Evolutionary conservation across 1,140 invertebrate species (phyloP), one percentile per base, ranked within the genome.

Genomic region (Glomeris maerens): DNA sequence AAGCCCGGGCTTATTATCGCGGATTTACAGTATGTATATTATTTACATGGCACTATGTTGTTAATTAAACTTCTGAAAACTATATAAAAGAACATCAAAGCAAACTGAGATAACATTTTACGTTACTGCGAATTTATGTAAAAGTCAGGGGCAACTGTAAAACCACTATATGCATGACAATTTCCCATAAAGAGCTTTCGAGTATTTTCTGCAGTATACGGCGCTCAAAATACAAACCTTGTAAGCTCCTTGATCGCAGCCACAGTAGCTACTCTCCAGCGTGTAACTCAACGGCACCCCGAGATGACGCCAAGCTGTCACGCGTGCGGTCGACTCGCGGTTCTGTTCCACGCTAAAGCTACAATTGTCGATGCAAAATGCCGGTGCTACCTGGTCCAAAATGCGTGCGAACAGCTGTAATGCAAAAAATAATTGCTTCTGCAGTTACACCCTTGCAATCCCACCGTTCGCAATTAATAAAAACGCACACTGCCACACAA

Each of bases 211-310:
- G n/a, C n/a, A n/a, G n/a, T n/a, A n/a, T n/a, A n/a, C n/a, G n/a
- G n/a, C n/a, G n/a, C n/a, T n/a, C n/a, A n/a, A n/a, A n/a, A n/a
- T n/a, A n/a, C n/a, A n/a, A n/a, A 59, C 81, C 70, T 77, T 76
- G 60, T 79, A 83, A 29, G 73, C 70, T 41, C 85, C 84, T 59
- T 79, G 74, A 62, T 87, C 83, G 62, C 80, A 88, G 21, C 86
- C 86, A 61, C 83, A 85, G 65, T 84, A 89, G 51, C 82, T 84
- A 41, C 82, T 83, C 64, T 92, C 88, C 77, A 92, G 79, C 3
- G 87, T 92, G 66, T 91, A 92, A 50, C 74, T 78, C 39, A 78
- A 66, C 21, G 70, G 66, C 27, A 91, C 76, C 14, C 78, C 79
- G 41, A 88, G 78, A 63, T 90, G 79, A 50, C 86, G 66, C 87